These are phyloP conservation scores for Xiphophorus hellerii DNA, from an alignment of 2,113 vertebrate species.

Conservation along the genomic window DNA sequence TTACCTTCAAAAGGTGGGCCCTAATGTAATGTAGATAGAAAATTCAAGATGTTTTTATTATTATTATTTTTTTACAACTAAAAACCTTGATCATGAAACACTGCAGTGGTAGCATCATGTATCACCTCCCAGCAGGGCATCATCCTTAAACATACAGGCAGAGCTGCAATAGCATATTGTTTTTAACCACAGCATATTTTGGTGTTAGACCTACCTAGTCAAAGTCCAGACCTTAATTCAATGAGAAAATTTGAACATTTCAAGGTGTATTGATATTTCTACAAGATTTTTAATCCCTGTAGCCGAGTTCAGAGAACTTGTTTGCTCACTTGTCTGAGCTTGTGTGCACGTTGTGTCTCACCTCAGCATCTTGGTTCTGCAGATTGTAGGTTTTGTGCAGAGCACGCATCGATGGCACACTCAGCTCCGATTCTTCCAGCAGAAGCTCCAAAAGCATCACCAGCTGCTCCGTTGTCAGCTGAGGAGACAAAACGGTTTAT, in stretches of 20 bases:
- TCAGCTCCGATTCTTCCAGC: constrained; percentile 85
- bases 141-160: too few relatives aligned
- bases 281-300: constrained; percentile 33
- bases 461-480: constrained; percentile 92
- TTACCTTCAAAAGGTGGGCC: neutral
- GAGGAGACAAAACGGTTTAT: constrained; percentile 54
- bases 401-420: constrained; percentile 69
- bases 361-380: constrained; percentile 89
- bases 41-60: too few relatives aligned
- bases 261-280: neutral
- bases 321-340: constrained; percentile 29
- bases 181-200: too few relatives aligned
- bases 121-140: too few relatives aligned
- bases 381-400: constrained; percentile 85
- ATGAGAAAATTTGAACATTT: neutral
- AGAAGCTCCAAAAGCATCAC: constrained; percentile 92
- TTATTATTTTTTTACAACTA: too few relatives aligned
- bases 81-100: too few relatives aligned
- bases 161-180: too few relatives aligned
- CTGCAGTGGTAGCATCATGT: too few relatives aligned
- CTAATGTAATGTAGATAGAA: too few relatives aligned
- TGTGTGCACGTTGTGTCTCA: constrained; percentile 63
- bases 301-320: constrained; percentile 24
- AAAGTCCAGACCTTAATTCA: neutral
- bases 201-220: too few relatives aligned